Evolutionary conservation across 1,140 invertebrate species (phyloP), one percentile per base, ranked within the genome.

Genomic region (Piezodorus guildinii): DNA sequence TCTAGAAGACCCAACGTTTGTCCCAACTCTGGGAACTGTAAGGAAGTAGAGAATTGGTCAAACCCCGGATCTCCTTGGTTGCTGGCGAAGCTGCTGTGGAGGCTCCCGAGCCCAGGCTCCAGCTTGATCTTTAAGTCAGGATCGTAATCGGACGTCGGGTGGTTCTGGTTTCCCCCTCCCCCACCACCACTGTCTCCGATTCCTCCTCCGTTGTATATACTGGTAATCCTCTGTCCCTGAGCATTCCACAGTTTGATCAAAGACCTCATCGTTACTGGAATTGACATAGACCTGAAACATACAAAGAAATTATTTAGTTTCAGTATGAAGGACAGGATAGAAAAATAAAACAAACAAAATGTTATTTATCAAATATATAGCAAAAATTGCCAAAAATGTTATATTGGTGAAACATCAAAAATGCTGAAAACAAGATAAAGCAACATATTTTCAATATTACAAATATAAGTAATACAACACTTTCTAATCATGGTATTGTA

Each of bases 191-290:
- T 49, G 23, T 65, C 68, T 8, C 62, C 65, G n/a, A 62, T 56
- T 15, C 63, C 67, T 39, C 63, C 59, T 17, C 68, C 68, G 34
- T 64, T 62, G 43, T 62, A 62, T 4, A 61, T 43, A 16, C 65
- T 30, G 16, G 49, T 39, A 46, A 27, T 17, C 49, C 65, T 46
- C 17, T 46, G 63, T 51, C 65, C 60, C 39, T 60, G 45, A 23
- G 44, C 30, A 44, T 60, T 60, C 68, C 68, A 64, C 16, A 62
- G 65, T 65, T 81, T 80, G 8, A 90, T 79, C 9, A 91, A 74
- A 3, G 85, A 81, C 66, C 88, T 78, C 77, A 90, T 81, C 3
- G 92, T 93, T 19, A 96, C 80, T 4, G 94, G 94, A 72, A 97
- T 91, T 16, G 93, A 96, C 66, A 94, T 79, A 68, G 85, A 92